phyloP scores from a whole-genome alignment of 2,797 vertebrate genomes.

The Chaunax sp. region DNA sequence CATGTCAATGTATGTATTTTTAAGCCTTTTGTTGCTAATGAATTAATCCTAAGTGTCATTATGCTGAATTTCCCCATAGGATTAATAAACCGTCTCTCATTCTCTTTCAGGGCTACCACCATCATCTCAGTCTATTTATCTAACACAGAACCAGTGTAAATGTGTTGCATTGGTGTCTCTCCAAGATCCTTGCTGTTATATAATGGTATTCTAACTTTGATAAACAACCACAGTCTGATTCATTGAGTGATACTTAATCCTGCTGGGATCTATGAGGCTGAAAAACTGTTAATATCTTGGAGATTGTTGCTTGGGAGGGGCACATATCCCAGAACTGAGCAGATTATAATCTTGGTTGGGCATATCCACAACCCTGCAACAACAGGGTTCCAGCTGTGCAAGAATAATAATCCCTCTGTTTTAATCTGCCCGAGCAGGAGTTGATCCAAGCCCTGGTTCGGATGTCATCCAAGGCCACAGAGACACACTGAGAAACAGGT shows the following conservation, averaged over 20 bases:
- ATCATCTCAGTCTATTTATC: too few relatives aligned
- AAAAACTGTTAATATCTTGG: constrained; percentile 60
- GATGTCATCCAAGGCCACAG: constrained; percentile 17
- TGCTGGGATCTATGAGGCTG: constrained; percentile 29
- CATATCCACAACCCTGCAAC: constrained; percentile 26
- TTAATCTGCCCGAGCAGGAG: constrained; percentile 64
- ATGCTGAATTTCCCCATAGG: too few relatives aligned
- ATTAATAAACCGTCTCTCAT: too few relatives aligned
- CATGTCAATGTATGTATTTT: too few relatives aligned
- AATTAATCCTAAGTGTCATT: too few relatives aligned
- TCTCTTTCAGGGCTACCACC: too few relatives aligned
- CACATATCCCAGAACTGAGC: constrained; percentile 16
- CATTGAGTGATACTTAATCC: constrained; percentile 56
- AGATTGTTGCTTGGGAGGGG: constrained; percentile 10
- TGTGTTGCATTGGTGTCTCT: not conserved
- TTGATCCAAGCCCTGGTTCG: constrained; percentile 23
- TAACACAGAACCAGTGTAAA: not conserved
- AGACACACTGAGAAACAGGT: constrained; percentile 12
- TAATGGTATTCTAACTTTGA: constrained; percentile 46
- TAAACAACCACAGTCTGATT: not conserved
- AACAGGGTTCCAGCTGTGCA: constrained; percentile 66
- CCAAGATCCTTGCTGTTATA: constrained; percentile 44
- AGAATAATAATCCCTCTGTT: constrained; percentile 65
- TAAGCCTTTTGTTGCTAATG: too few relatives aligned
- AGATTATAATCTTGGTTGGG: constrained; percentile 67